Conservation (phyloP, 2,888 invertebrate genomes). For the Dasypolia templi region DNA sequence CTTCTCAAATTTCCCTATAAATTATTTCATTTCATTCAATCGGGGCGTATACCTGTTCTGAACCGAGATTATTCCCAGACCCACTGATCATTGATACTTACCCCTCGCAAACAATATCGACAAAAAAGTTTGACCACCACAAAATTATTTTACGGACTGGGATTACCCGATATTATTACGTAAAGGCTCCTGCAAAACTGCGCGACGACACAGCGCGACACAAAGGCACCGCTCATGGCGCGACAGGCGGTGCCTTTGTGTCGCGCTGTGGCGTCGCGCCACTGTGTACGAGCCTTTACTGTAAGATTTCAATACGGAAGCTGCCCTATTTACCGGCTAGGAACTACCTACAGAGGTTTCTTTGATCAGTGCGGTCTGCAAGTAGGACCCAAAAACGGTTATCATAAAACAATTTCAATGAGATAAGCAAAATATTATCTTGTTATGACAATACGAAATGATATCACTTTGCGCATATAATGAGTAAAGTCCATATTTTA, state of each 20-base stretch:
- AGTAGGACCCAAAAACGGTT: conserved; percentile 4
- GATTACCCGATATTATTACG: background rate
- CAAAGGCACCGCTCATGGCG: no score
- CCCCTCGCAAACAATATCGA: background rate
- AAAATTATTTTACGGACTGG: background rate
- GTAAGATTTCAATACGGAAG: no score
- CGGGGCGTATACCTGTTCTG: background rate
- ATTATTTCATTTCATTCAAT: no score
- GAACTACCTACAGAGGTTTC: background rate
- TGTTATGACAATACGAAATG: background rate
- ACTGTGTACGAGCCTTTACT: no score
- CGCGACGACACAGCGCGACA: no score
- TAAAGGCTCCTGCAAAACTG: no score
- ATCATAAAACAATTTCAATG: background rate
- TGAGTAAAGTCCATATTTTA: conserved; percentile 18
- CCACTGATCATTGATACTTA: no score
- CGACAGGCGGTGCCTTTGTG: no score
- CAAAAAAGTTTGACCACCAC: background rate
- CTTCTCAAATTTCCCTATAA: background rate
- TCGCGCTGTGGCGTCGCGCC: no score
- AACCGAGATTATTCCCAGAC: background rate
- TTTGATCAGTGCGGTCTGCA: background rate
- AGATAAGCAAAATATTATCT: background rate
- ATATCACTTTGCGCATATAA: background rate
- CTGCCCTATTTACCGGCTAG: background rate